Evolutionary conservation across 1,140 invertebrate genomes (phyloP).

Genomic region (Babylonia areolata): DNA sequence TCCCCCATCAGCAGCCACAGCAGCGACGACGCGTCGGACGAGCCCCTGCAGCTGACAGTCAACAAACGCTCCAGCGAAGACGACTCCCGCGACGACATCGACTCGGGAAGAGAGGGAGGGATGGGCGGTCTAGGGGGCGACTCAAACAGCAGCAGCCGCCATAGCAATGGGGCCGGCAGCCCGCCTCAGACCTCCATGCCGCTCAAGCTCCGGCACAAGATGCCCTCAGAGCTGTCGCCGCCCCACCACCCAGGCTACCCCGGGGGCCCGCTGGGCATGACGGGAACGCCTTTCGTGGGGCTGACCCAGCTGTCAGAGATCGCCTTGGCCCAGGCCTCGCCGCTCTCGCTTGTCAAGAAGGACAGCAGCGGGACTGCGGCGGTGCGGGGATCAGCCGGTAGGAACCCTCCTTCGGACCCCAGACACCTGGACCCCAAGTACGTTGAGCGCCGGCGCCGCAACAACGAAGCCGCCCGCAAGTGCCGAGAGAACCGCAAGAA

Average conservation of each 20-base stretch:
- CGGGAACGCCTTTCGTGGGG: constrained; percentile 52
- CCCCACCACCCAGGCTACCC: constrained; percentile 33
- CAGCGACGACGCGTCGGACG: constrained; percentile 42
- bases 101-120: constrained; percentile 1
- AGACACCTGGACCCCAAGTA: constrained; percentile 65
- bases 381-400: background rate
- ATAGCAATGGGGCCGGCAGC: constrained; percentile 31
- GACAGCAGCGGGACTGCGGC: constrained; percentile 33
- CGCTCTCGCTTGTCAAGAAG: constrained; percentile 56
- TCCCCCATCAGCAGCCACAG: constrained; percentile 45
- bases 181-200: constrained; percentile 57
- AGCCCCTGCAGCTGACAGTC: constrained; percentile 56
- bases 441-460: constrained; percentile 67
- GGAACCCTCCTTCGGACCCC: constrained; percentile 21
- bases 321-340: constrained; percentile 61
- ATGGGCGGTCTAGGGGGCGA: background rate
- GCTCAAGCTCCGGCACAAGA: constrained; percentile 68
- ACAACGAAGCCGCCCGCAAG: constrained; percentile 73
- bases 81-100: background rate
- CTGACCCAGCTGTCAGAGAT: constrained; percentile 71
- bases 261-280: constrained; percentile 15
- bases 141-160: constrained; percentile 25
- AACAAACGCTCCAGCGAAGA: constrained; percentile 36
- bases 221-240: constrained; percentile 41
- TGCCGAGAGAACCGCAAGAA: constrained; percentile 73